Evolutionary conservation across 2,113 vertebrate species (phyloP).

Genomic region (Gallinago media): DNA sequence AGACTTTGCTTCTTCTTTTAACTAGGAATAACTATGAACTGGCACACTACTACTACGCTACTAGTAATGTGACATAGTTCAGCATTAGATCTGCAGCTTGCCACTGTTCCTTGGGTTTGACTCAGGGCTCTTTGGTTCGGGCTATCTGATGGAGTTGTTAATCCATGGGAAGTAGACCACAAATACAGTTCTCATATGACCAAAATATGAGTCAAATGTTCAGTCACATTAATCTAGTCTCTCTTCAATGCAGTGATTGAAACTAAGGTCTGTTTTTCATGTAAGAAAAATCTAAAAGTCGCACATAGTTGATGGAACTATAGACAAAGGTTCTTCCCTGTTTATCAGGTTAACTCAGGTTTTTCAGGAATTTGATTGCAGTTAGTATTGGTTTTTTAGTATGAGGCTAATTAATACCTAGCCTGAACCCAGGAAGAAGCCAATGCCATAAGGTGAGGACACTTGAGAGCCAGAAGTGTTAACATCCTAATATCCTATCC

Average conservation of each 20-base stretch:
- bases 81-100: neutral
- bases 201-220: neutral
- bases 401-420: neutral
- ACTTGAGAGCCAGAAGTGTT: neutral
- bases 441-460: neutral
- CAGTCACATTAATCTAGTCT: neutral
- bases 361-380: neutral
- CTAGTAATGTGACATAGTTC: neutral
- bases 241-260: neutral
- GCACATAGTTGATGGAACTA: neutral
- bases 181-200: neutral
- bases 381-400: neutral
- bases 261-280: neutral
- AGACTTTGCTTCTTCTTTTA: neutral
- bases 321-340: neutral
- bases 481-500: neutral
- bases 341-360: neutral
- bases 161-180: fast-evolving
- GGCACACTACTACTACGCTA: too few species aligned
- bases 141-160: neutral
- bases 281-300: neutral
- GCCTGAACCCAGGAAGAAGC: neutral
- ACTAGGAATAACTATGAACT: neutral
- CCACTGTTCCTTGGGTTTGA: neutral
- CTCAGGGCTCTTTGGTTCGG: neutral